Percentiles rank a stretch among this genome's conserved stretches.
Evolutionary conservation across 2,888 invertebrate genomes (phyloP).

Genomic region (Cyclophora punctaria): DNA sequence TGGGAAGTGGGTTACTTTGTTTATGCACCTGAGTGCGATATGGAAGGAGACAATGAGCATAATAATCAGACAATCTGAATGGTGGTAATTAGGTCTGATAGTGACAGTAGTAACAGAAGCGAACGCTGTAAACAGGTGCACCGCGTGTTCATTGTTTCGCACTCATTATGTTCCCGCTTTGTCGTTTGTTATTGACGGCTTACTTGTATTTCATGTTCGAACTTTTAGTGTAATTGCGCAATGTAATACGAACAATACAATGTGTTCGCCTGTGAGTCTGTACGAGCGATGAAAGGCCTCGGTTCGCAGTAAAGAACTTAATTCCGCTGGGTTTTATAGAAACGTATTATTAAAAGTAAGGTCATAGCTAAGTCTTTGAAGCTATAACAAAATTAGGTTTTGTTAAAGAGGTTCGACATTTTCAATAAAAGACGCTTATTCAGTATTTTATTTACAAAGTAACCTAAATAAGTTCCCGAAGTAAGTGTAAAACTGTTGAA

Average conservation of each 20-base stretch:
- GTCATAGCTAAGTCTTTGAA: too few relatives aligned
- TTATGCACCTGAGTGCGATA: constrained; percentile 20
- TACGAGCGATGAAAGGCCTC: too few relatives aligned
- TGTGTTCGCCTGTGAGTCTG: constrained; percentile 10
- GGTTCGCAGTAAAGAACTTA: too few relatives aligned
- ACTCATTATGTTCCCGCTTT: constrained; percentile 54
- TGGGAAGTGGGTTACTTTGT: constrained; percentile 8
- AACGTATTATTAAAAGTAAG: too few relatives aligned
- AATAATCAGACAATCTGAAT: constrained; percentile 69
- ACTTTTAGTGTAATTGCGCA: constrained; percentile 7
- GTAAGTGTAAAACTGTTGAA: too few relatives aligned
- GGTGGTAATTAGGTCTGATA: constrained; percentile 69
- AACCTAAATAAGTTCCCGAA: too few relatives aligned
- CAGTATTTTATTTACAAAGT: too few relatives aligned
- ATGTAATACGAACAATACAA: background rate
- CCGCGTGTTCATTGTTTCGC: constrained; percentile 52
- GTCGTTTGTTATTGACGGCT: constrained; percentile 46
- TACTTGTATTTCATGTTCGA: constrained; percentile 27
- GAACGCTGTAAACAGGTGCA: constrained; percentile 53
- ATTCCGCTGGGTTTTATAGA: too few relatives aligned
- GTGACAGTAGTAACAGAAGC: constrained; percentile 50
- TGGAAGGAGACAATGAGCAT: constrained; percentile 64
- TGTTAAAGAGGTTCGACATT: too few relatives aligned
- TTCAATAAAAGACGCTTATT: too few relatives aligned
- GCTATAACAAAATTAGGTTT: too few relatives aligned